These are phyloP conservation scores for Acropora tenuis DNA, from an alignment of 64 coral and sea anemone genomes.

Conservation along the genomic window DNA sequence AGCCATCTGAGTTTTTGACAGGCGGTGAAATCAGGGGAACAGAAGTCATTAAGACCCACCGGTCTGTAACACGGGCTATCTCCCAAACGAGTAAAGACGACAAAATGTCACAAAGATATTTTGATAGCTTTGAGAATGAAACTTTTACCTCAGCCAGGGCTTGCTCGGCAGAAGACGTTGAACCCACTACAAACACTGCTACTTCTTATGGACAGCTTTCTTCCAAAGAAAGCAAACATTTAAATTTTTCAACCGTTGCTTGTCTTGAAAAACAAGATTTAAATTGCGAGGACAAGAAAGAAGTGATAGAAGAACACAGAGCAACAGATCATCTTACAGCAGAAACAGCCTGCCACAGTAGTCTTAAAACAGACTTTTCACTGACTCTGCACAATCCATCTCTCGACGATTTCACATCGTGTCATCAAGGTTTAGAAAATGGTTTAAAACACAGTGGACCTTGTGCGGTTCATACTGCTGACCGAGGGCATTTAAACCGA, in stretches of 20 bases:
- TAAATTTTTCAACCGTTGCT: neutral
- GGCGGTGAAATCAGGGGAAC: no score
- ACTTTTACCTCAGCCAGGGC: neutral
- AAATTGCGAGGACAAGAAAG: neutral
- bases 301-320: neutral
- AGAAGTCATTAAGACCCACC: neutral
- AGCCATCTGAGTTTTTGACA: no score
- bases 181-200: neutral
- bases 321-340: neutral
- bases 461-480: neutral
- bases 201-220: neutral
- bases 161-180: neutral
- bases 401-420: neutral
- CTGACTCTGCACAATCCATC: neutral
- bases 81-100: neutral
- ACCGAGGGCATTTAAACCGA: conserved; percentile 17
- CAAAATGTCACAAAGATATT: neutral
- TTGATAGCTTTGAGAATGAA: no score
- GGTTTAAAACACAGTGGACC: neutral
- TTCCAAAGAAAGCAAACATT: neutral
- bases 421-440: neutral
- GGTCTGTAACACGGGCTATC: neutral
- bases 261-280: neutral
- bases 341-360: neutral
- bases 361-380: neutral